Conservation (phyloP, 2,113 vertebrate species). For the Pollimyrus isidori region DNA sequence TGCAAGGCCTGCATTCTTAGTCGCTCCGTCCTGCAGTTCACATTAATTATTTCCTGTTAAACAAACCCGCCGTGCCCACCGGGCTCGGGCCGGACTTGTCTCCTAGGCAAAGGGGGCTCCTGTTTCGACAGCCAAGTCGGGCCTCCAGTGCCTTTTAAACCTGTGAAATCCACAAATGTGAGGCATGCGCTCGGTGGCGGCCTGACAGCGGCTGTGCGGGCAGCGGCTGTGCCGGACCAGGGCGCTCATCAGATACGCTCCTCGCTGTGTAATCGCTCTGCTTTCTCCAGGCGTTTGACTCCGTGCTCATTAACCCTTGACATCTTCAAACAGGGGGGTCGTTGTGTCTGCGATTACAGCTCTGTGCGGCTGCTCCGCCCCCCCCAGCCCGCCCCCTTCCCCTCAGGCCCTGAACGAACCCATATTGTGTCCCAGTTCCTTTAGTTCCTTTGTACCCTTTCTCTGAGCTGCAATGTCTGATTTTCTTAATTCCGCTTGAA, state of each 20-base stretch:
- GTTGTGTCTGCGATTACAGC: slow-evolving; percentile 2
- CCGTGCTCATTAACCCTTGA: not conserved
- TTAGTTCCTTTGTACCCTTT: not conserved
- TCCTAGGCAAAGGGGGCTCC: not conserved
- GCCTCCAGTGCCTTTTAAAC: not conserved
- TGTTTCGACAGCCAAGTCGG: not conserved
- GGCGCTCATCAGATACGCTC: not conserved
- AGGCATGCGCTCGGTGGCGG: not conserved
- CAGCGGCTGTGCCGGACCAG: not conserved
- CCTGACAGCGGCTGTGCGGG: not conserved
- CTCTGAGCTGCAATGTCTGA: not conserved
- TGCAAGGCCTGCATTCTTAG: slow-evolving; percentile 10
- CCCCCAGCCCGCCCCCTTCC: not conserved
- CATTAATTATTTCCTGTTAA: slow-evolving; percentile 24
- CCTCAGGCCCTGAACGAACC: not conserved
- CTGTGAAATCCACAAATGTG: not conserved
- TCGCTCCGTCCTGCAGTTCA: not conserved
- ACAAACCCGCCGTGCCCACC: not conserved
- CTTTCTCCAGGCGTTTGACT: not conserved
- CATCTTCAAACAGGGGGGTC: not conserved
- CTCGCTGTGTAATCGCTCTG: not conserved
- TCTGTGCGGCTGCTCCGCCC: not conserved
- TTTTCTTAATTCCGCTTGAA: not conserved
- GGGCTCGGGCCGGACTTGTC: slow-evolving; percentile 4
- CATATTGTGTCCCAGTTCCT: not conserved